A percentile compares a stretch with the other conserved stretches of the same genome.
These are phyloP conservation scores for Pseudachorutes palmiensis DNA, from an alignment of 1,140 invertebrate genomes.

Conservation along the genomic window DNA sequence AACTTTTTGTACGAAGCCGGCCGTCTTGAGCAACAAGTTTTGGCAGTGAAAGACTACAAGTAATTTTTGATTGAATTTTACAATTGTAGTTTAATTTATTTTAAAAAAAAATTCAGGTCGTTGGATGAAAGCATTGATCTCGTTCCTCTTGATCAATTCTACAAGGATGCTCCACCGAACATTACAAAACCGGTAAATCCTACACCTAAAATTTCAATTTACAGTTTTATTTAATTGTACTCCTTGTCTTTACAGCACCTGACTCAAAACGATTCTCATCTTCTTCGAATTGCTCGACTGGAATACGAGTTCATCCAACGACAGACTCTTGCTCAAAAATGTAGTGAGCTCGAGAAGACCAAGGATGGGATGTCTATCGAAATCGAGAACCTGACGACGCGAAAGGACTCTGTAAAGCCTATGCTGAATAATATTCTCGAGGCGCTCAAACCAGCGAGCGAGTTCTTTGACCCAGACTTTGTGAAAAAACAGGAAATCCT, in stretches of 20 bases:
- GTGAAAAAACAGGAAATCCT: constrained; percentile 51
- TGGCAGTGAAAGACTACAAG: constrained; percentile 87
- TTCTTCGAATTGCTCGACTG: constrained; percentile 70
- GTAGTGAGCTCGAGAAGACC: constrained; percentile 62
- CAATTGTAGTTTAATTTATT: constrained; percentile 10
- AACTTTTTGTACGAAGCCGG: constrained; percentile 92
- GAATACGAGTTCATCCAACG: constrained; percentile 88
- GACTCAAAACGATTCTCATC: constrained; percentile 63
- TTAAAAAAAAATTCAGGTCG: constrained; percentile 54
- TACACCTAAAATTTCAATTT: neutral
- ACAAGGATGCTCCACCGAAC: constrained; percentile 64
- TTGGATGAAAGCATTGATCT: constrained; percentile 89
- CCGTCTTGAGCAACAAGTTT: constrained; percentile 86
- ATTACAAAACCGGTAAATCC: constrained; percentile 58
- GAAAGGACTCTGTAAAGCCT: constrained; percentile 71
- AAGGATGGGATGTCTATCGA: constrained; percentile 66
- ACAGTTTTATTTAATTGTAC: constrained; percentile 37
- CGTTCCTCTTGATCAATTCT: constrained; percentile 75
- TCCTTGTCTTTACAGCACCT: constrained; percentile 46
- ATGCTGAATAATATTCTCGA: constrained; percentile 64
- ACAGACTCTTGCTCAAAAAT: constrained; percentile 67
- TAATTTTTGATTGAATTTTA: constrained; percentile 43
- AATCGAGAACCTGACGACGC: constrained; percentile 69
- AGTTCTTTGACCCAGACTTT: constrained; percentile 62
- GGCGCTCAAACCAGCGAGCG: constrained; percentile 79